Evolutionary conservation across 2,888 invertebrate species (phyloP), one percentile per base, ranked within the genome.

Genomic region (Apotomis betuletana): DNA sequence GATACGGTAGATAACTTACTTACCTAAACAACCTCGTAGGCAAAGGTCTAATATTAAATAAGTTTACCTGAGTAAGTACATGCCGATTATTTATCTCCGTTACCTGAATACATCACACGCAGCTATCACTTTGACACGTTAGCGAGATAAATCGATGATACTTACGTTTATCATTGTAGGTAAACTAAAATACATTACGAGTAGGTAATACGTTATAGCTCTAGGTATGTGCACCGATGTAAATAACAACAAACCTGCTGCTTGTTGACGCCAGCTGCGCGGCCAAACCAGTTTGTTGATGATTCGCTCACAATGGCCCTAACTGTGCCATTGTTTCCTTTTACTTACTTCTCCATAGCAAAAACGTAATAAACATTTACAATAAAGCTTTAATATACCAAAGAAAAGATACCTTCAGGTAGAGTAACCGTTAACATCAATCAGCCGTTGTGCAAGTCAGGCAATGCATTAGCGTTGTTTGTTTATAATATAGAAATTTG

Each of bases 261-360:
- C 75, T 77, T 78, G 77, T 76, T 78, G 27, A 1, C 79, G 75
- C 80, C 82, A 83, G 81, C 83, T 79, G 41, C 49, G 78, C 72
- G 71, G 70, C 74, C 78, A 83, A 87, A 87, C 87, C 85, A 80
- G 87, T 87, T 87, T 86, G 83, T 83, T 83, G 82, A 80, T 83
- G 82, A 81, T 58, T 57, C 44, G 54, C 46, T 49, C 9, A 61
- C 57, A 70, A 67, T 63, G 41, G 63, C 49, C 49, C 27, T 55
- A 54, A 60, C 64, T 46, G 65, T 70, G 65, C 27, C 49, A 69
- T 63, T 65, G 60, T 70, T 70, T 51, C 54, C 44, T 60, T 49
- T 57, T 57, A 41, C 54, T 3, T 44, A 55, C 49, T 38, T 15
- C 38, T 57, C 54, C 27, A 12, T 61, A 38, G 54, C 44, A 27